Percentiles rank a stretch among this genome's conserved stretches.
These are phyloP conservation scores for Orchesellides sinensis DNA, from an alignment of 2,888 invertebrate genomes.

Conservation along the genomic window DNA sequence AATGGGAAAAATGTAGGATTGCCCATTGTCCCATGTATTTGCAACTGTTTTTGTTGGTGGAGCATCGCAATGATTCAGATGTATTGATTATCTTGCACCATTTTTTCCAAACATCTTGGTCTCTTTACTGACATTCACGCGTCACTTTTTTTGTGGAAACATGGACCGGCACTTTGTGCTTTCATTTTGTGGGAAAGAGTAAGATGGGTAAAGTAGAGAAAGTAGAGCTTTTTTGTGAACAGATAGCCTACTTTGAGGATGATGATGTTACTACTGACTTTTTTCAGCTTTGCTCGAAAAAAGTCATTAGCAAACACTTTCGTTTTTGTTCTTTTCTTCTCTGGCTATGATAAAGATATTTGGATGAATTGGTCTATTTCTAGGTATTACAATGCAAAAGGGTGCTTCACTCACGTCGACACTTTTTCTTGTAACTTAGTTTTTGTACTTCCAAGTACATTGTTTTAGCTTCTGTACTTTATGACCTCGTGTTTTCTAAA, in stretches of 20 bases:
- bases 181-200: too few species aligned
- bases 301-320: slow-evolving; percentile 57
- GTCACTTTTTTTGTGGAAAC: background rate
- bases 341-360: slow-evolving; percentile 22
- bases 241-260: slow-evolving; percentile 46
- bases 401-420: too few species aligned
- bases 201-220: too few species aligned
- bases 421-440: background rate
- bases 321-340: slow-evolving; percentile 21
- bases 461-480: slow-evolving; percentile 7
- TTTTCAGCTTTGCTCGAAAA: slow-evolving; percentile 19
- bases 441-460: background rate
- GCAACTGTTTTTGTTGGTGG: slow-evolving; percentile 23
- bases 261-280: slow-evolving; percentile 36
- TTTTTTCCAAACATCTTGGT: slow-evolving; percentile 27
- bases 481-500: slow-evolving; percentile 10
- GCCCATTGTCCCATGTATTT: slow-evolving; percentile 41
- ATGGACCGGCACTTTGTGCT: too few species aligned
- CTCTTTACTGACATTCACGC: slow-evolving; percentile 3
- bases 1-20: slow-evolving; percentile 37
- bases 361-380: background rate
- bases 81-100: slow-evolving; percentile 62
- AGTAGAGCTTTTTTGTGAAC: background rate
- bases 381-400: background rate
- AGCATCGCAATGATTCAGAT: slow-evolving; percentile 62